Evolutionary conservation across 2,113 vertebrate species (phyloP), one percentile per base, ranked within the genome.

Genomic region (Cercocebus atys): DNA sequence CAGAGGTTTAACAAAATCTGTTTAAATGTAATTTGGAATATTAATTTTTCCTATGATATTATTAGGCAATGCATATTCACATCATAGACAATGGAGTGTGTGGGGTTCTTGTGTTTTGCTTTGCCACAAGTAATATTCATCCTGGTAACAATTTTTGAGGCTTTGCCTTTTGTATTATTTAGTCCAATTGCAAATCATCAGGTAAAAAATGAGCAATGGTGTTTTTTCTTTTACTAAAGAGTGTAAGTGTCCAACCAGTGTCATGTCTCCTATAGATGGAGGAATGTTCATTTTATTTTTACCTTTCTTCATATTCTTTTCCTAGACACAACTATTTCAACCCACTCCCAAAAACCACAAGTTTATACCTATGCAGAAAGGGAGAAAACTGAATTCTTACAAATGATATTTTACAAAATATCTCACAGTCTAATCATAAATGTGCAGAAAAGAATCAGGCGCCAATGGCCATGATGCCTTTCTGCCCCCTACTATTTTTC

Each of bases 361-460:
- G 20, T 80, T n/a, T 45, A 80, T 89, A 76, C 8, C 75, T 83
- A 94, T 10, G 80, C 8, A 38, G 27, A 87, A 18, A 89, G 13
- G 68, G 43, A 87, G 40, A 84, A 94, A 96, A 92, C 0, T 40
- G 40, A 97, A 98, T 88, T 95, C 27, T 40, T 18, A 87, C 9
- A 81, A 35, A 91, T 94, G 43, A 85, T 93, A 79, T 30, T 72
- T 30, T 20, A 7, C 23, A 81, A 83, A 61, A 61, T 40, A 81
- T 73, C 43, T 96, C 70, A 80, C 8, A 78, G 47, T 68, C 66
- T 73, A 92, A 45, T 38, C 61, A 87, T 40, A 94, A 95, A 87
- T 85, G 40, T 81, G 81, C 12, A 47, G 20, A 72, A 76, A 82
- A 66, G 17, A 91, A 85, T 72, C 88, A 85, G 17, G 32, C 35